Evolutionary conservation across 2,113 vertebrate species (phyloP).

Genomic region (Oreochromis tanganicae): DNA sequence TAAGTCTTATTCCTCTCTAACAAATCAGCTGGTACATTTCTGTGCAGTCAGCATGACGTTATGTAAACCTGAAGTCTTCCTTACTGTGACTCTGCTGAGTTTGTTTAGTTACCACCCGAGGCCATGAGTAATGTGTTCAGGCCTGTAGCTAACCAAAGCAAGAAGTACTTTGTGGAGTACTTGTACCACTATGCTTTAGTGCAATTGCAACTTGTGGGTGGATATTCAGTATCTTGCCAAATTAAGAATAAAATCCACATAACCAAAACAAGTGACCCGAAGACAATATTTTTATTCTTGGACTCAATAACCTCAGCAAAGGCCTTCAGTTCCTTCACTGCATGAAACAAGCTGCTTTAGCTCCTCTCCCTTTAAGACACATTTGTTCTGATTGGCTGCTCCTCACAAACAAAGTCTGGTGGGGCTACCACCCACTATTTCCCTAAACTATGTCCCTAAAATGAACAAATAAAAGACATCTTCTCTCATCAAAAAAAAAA

Average conservation of each 20-base stretch:
- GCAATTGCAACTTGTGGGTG: rapidly evolving
- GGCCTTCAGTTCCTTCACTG: too few species aligned
- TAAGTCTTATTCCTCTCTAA: neutral
- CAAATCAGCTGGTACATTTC: neutral
- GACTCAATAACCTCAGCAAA: neutral
- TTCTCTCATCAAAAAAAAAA: neutral
- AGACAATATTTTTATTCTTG: neutral
- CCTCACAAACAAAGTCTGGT: neutral
- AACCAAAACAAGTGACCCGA: neutral
- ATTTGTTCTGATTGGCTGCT: neutral
- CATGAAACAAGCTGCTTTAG: neutral
- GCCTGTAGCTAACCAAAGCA: neutral
- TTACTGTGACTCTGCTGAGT: neutral
- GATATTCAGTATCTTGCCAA: rapidly evolving
- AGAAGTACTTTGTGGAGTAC: neutral
- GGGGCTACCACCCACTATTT: neutral
- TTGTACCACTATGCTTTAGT: neutral
- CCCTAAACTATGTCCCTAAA: neutral
- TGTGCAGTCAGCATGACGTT: neutral
- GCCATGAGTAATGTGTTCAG: conserved; percentile 3
- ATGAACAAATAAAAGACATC: neutral
- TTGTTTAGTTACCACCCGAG: neutral
- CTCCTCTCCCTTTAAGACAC: neutral
- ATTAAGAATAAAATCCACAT: neutral
- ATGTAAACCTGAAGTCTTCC: neutral